Base-by-base conservation (phyloP, 2,113 vertebrate species). In the Zonotrichia leucophrys region DNA sequence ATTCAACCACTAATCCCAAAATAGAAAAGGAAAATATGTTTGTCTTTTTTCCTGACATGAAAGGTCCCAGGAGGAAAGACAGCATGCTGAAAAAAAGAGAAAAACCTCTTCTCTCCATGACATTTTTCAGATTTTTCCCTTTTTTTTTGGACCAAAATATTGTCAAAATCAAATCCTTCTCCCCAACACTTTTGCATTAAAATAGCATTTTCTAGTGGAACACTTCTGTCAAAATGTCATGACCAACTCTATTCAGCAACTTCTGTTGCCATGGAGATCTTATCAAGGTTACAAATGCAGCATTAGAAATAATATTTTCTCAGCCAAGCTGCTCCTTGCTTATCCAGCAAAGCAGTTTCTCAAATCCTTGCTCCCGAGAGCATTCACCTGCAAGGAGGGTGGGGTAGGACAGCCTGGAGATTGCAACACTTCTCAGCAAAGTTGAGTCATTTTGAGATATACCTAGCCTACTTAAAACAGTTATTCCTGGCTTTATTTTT, bases 281-380 rank as follows among this genome's bases (percentile, higher is more conserved):
- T 92, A 50, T 90, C 79, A 83, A 64, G 79, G 79, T 68, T 90
- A 93, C 52, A 95, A 88, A 94, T 49, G 80, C 19, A 91, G 44
- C 42, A 93, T 58, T 63, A 90, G 66, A 73, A 95, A 96, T n/a
- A 76, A 50, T 73, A 68, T 74, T 92, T 91, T 70, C 81, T 74
- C 70, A 90, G 67, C 59, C 50, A 74, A 66, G 30, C 41, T 52
- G 35, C 27, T 90, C 68, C 68, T 86, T 77, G 76, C 81, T 91
- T 60, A 73, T 24, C 56, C 67, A 89, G 75, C 66, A 89, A 78
- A 94, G 70, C 37, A 87, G 41, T 15, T 56, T 78, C 67, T 63
- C 93, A 92, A 74, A 60, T 60, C 41, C 39, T 44, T 1, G 3
- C 52, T 86, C 93, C 72, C 76, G 63, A 44, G 58, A 81, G 66